Base-by-base conservation (phyloP, 1,140 invertebrate species). In the Penaeus vannamei region DNA sequence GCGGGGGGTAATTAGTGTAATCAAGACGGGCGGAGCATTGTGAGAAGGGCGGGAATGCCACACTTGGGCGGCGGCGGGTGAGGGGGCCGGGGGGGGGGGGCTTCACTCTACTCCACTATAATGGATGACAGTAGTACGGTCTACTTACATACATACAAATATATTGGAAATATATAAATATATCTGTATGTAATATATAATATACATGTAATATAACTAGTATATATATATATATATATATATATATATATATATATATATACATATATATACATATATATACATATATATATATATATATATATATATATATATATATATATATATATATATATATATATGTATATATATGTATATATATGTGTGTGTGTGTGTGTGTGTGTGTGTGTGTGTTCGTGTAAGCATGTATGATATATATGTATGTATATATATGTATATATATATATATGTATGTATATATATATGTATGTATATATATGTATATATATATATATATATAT, bases 291-390 rank as follows among this genome's bases (percentile, higher is more conserved):
- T 69, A 69, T 32, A 69, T 69, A 69, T 69, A 32, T 19, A 69
- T 69, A 69, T 69, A 8, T 69, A 32, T 19, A 72, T 32, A 72
- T 72, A 72, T 72, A 72, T 2, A 72, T 72, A 72, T 72, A 72
- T 32, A 72, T 72, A 72, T 72, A 72, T 23, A 23, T 72, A n/a
- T 23, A 72, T 72, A 72, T 72, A 72, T 23, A 32, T 72, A 72
- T 72, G 23, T 19, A 72, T 72, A 72, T 72, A 72, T 72, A 72
- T 72, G 23, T 72, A 72, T 72, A 72, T 72, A 72, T 23, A 23
- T 72, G 0, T 23, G 23, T 72, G 12, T 72, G 23, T 19, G 23
- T 72, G 23, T n/a, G 23, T 19, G 23, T 72, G 23, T 72, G 0
- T 72, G 14, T 72, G 23, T 32, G 14, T 72, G 14, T 72, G 23